A percentile compares a stretch with the other conserved stretches of the same genome.
phyloP scores from a whole-genome alignment of 2,888 invertebrate genomes.

The Eustalomyia histrio region DNA sequence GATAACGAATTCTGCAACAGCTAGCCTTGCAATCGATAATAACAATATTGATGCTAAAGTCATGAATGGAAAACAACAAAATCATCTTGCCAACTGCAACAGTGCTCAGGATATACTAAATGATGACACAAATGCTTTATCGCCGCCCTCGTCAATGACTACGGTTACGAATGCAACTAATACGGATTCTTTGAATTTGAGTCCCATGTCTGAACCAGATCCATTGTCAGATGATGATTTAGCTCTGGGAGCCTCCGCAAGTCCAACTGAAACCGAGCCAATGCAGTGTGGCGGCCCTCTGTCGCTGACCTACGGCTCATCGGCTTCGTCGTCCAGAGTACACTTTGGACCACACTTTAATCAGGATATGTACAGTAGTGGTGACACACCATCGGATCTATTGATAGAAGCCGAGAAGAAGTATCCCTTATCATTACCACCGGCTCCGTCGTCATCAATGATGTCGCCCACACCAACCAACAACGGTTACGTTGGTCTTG shows the following conservation, averaged over 20 bases:
- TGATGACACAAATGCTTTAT: conserved; percentile 45
- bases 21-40: neutral
- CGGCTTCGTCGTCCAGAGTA: conserved; percentile 48
- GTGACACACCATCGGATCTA: neutral
- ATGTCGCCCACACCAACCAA: conserved; percentile 62
- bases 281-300: conserved; percentile 66
- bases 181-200: conserved; percentile 73
- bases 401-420: no score
- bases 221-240: conserved; percentile 78
- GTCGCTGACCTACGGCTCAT: conserved; percentile 55
- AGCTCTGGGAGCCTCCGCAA: conserved; percentile 79
- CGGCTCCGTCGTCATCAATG: conserved; percentile 25
- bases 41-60: neutral
- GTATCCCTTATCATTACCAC: no score
- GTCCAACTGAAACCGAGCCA: conserved; percentile 76
- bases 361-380: conserved; percentile 47
- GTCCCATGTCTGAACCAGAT: conserved; percentile 76
- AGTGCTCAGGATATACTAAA: conserved; percentile 6
- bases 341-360: no score
- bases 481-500: conserved; percentile 86
- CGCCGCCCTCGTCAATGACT: conserved; percentile 64
- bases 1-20: conserved; percentile 50
- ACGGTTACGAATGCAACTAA: conserved; percentile 65
- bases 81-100: conserved; percentile 3
- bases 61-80: neutral